phyloP scores from a whole-genome alignment of 2,797 vertebrate genomes.

The Urosaurus nigricauda region DNA sequence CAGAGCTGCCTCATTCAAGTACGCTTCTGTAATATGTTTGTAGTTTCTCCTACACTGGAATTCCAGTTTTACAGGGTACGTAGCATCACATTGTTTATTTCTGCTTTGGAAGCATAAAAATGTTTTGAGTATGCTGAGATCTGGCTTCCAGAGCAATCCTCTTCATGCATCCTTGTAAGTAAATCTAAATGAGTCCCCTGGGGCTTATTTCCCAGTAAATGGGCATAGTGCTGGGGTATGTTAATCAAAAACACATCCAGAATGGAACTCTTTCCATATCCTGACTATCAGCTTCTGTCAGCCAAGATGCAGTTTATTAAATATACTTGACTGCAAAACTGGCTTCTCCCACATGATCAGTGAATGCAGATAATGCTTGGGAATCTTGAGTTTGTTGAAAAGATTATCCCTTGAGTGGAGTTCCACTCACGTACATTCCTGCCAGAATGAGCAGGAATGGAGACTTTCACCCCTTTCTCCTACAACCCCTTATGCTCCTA shows the following conservation, averaged over 20 bases:
- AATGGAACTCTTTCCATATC: not conserved
- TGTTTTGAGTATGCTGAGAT: not conserved
- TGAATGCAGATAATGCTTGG: not conserved
- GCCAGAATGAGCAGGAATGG: not conserved
- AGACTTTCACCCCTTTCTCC: not conserved
- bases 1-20: not conserved
- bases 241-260: not conserved
- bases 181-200: not conserved
- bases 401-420: not conserved
- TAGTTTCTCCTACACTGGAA: accelerated
- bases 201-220: not conserved
- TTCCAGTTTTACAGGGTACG: not conserved
- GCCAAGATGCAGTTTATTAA: not conserved
- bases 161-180: not conserved
- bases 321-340: not conserved
- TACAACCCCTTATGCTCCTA: not conserved
- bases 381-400: not conserved
- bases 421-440: not conserved
- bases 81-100: not conserved
- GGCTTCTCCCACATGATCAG: not conserved
- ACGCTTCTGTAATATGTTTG: not conserved
- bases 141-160: not conserved
- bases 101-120: not conserved
- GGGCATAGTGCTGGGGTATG: not conserved
- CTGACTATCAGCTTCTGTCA: not conserved